These are phyloP conservation scores for Nothocercus nigrocapillus DNA, from an alignment of 2,113 vertebrate species.

Conservation along the genomic window DNA sequence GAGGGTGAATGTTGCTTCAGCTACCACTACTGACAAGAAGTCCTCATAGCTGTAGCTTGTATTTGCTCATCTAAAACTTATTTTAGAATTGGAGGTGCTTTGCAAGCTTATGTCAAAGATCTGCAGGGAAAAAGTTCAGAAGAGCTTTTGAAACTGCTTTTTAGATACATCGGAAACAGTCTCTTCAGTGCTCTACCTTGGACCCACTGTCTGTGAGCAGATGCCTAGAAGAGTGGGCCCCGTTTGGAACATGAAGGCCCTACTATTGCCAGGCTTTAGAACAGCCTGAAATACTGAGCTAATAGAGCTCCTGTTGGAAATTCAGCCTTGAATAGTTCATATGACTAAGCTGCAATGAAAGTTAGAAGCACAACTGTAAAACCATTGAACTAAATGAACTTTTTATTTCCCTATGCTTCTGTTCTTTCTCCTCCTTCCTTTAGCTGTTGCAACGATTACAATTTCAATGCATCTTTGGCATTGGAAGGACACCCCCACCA, in stretches of 20 bases:
- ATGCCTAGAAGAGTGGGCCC: neutral
- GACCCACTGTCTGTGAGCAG: neutral
- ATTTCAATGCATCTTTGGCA: neutral
- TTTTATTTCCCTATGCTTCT: neutral
- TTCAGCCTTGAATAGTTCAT: neutral
- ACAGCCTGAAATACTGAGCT: neutral
- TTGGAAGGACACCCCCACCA: fast-evolving
- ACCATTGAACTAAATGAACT: neutral
- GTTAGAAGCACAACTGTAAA: neutral
- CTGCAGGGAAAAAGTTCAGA: neutral
- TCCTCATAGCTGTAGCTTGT: neutral
- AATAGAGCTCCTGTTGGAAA: neutral
- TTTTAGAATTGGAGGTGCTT: neutral
- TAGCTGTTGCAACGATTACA: neutral
- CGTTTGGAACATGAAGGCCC: neutral
- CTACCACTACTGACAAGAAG: neutral
- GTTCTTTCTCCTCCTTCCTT: neutral
- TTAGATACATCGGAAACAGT: neutral
- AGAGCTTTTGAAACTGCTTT: neutral
- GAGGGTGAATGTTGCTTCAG: neutral
- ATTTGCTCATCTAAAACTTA: neutral
- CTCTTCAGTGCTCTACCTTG: neutral
- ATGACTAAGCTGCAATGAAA: neutral
- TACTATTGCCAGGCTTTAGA: neutral
- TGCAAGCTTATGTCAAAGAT: neutral